Base-by-base conservation (phyloP, 2,113 vertebrate genomes). In the Prolemur simus region DNA sequence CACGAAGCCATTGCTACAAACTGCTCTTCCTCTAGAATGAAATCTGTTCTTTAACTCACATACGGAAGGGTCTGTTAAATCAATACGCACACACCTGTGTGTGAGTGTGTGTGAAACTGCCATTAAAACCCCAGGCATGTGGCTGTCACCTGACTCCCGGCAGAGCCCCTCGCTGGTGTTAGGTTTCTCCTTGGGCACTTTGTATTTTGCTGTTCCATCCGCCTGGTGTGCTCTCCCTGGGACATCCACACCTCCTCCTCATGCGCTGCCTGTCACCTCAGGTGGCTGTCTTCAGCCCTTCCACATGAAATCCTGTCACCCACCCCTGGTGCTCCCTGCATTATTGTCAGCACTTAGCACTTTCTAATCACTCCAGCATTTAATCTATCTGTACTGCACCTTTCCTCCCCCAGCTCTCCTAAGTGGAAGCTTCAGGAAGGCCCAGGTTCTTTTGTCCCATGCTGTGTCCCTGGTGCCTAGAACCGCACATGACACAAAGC, bases 71-170 rank as follows among this genome's bases (percentile, higher is more conserved):
- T 64, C 11, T 77, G 0, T 49, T 49, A 52, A 77, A 29, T 37
- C 5, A 20, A 3, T 21, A 6, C 4, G 14, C 15, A 10, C 2
- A 45, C 2, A 0, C 10, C 15, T 34, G 34, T 1, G 5, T 18
- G 23, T 21, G 15, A 58, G 32, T 21, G 29, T 14, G 2, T n/a
- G 1, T 39, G 13, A 20, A 82, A 3, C 3, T 12, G 29, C 71
- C 37, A 5, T 34, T 69, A 20, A 54, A n/a, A 84, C 5, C 2
- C 7, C 11, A 18, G 64, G 42, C 32, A 3, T 3, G 11, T 63
- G 29, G n/a, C 63, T 42, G 0, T 37, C 2, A 0, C 6, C 54
- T 87, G 12, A n/a, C 52, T 71, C 32, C 49, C 18, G 1, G 0
- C 8, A 0, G 4, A 9, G 11, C 20, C 37, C 32, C 21, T 66